Evolutionary conservation across 1,140 invertebrate species (phyloP).

Genomic region (Rhagoletis pomonella): DNA sequence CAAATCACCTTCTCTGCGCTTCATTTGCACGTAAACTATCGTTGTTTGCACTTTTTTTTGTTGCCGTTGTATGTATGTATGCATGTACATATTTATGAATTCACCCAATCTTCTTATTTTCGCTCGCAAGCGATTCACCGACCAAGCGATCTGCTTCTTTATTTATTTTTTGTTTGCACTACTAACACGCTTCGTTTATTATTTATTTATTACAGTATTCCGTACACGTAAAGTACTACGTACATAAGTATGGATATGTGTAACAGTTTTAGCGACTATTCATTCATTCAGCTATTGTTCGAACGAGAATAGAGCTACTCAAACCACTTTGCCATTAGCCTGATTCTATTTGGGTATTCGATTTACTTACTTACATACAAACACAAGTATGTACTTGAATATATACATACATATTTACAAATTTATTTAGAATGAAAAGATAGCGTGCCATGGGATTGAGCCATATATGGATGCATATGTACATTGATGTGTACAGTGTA

Average conservation of each 20-base stretch:
- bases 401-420: not conserved
- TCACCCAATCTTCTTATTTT: not conserved
- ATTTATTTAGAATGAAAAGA: not conserved
- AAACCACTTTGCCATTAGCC: slow-evolving; percentile 51
- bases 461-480: not conserved
- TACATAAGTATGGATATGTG: not conserved
- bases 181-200: slow-evolving; percentile 49
- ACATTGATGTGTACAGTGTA: not conserved
- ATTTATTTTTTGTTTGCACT: slow-evolving; percentile 51
- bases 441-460: not conserved
- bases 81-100: too few relatives aligned
- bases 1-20: not conserved
- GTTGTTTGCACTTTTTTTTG: not conserved
- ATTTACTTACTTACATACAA: not conserved
- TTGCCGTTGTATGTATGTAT: not conserved
- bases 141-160: slow-evolving; percentile 36
- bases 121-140: not conserved
- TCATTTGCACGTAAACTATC: slow-evolving; percentile 11
- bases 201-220: slow-evolving; percentile 50
- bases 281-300: slow-evolving; percentile 24
- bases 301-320: slow-evolving; percentile 28
- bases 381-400: not conserved
- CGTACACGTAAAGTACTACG: not conserved
- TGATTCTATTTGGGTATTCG: slow-evolving; percentile 49
- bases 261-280: slow-evolving; percentile 16